Conservation (phyloP, 1,140 invertebrate genomes). For the Pteromalus puparum region DNA sequence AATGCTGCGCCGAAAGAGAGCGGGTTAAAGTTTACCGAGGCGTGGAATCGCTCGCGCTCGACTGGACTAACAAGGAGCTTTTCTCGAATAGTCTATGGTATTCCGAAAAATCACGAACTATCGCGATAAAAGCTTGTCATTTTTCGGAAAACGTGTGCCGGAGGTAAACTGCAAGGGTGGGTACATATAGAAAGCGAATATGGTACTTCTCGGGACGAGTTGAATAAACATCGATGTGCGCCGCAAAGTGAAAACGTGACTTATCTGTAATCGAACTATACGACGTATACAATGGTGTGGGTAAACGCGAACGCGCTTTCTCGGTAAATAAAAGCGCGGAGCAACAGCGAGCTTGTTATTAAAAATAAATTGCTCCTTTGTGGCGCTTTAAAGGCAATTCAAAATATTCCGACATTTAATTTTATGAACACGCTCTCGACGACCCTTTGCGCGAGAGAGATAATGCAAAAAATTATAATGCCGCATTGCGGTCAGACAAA, state of each 20-base stretch:
- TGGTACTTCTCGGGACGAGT: not conserved
- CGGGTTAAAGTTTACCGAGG: slow-evolving; percentile 5
- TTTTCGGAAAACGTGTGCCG: not conserved
- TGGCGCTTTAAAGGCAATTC: not conserved
- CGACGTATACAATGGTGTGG: no score
- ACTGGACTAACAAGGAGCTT: slow-evolving; percentile 13
- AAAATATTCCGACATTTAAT: not conserved
- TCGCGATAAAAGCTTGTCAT: not conserved
- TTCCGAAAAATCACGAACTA: not conserved
- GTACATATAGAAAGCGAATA: not conserved
- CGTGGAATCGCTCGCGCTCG: not conserved
- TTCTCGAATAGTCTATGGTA: not conserved
- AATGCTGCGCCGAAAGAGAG: not conserved
- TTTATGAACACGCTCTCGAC: not conserved
- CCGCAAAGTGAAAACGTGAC: slow-evolving; percentile 26
- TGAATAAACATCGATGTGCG: slow-evolving; percentile 12
- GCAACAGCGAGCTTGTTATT: not conserved
- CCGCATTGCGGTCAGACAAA: no score
- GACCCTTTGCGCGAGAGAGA: no score
- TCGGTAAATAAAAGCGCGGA: not conserved
- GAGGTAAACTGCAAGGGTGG: not conserved
- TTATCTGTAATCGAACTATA: slow-evolving; percentile 22
- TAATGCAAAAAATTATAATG: no score
- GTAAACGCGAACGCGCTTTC: slow-evolving; percentile 2
- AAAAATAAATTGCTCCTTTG: not conserved